Evolutionary conservation across 2,888 invertebrate genomes (phyloP).

Genomic region (Mesorhabditis belari): DNA sequence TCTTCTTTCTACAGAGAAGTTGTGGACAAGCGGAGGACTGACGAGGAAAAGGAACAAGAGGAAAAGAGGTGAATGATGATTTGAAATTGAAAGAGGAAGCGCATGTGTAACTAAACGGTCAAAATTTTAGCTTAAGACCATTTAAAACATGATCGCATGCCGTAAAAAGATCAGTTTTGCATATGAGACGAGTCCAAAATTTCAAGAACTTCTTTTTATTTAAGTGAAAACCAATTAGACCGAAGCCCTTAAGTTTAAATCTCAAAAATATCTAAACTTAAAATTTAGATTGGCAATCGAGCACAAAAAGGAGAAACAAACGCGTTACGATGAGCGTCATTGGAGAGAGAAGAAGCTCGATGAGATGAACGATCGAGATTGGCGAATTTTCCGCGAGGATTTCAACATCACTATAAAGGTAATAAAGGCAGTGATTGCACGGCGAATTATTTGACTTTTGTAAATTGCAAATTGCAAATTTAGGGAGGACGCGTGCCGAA

Average conservation of each 20-base stretch:
- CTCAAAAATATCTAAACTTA: background rate
- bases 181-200: too few relatives aligned
- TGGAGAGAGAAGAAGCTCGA: conserved; percentile 85
- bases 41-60: conserved; percentile 92
- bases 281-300: conserved; percentile 23
- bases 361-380: conserved; percentile 98
- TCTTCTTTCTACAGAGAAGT: conserved; percentile 93
- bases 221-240: too few relatives aligned
- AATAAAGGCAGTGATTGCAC: too few relatives aligned
- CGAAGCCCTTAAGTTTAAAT: too few relatives aligned
- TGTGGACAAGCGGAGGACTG: conserved; percentile 85
- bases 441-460: background rate
- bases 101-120: background rate
- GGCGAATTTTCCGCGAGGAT: conserved; percentile 98
- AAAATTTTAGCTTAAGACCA: too few relatives aligned
- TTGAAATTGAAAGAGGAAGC: background rate
- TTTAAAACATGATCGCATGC: too few relatives aligned
- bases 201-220: too few relatives aligned
- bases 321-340: conserved; percentile 96
- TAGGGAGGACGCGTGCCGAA: conserved; percentile 83
- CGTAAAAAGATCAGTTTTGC: too few relatives aligned
- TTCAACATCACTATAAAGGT: conserved; percentile 91
- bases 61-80: conserved; percentile 58
- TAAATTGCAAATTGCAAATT: background rate
- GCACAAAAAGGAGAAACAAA: conserved; percentile 73